Evolutionary conservation across 2,113 vertebrate species (phyloP), one percentile per base, ranked within the genome.

Genomic region (Tretioscincus oriximinensis): DNA sequence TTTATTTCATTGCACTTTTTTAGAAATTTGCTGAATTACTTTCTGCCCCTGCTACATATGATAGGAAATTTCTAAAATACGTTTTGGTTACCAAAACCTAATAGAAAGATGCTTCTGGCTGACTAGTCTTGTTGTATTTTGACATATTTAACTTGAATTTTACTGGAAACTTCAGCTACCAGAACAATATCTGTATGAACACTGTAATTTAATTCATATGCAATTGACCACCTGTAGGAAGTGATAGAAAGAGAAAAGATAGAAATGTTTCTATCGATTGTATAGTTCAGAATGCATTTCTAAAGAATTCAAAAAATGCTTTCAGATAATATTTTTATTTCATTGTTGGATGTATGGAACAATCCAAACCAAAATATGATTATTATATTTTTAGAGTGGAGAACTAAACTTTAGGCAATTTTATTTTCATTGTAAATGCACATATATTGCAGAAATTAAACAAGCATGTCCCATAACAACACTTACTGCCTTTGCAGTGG

Each of bases 11-110:
- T 41, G 61, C 85, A 67, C 47, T 84, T 69, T n/a, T 79, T 92
- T 88, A 81, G 77, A 85, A 86, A 82, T 60, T 78, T 84, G 83
- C 85, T 85, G 2, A 87, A 92, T 92, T 90, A 74, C 76, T 18
- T 88, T 49, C 75, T 54, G 78, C 75, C 80, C 12, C 80, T 87
- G 63, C 81, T 72, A n/a, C 83, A 78, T 66, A 87, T 87, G 70
- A 11, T 89, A 84, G 89, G 91, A 90, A 89, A 87, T 91, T 89
- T 90, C 76, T 86, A 35, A 84, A 49, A 58, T 81, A 70, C 82
- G 35, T 70, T 78, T 85, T 82, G 47, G 67, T 81, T 78, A 81
- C 88, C 75, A 77, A 51, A 86, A 77, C 84, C 84, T 81, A 76
- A 65, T 86, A 77, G 78, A 80, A 87, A 85, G 80, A 87, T 82